phyloP scores from a whole-genome alignment of 2,888 invertebrate species.

The Cephus runcator region DNA sequence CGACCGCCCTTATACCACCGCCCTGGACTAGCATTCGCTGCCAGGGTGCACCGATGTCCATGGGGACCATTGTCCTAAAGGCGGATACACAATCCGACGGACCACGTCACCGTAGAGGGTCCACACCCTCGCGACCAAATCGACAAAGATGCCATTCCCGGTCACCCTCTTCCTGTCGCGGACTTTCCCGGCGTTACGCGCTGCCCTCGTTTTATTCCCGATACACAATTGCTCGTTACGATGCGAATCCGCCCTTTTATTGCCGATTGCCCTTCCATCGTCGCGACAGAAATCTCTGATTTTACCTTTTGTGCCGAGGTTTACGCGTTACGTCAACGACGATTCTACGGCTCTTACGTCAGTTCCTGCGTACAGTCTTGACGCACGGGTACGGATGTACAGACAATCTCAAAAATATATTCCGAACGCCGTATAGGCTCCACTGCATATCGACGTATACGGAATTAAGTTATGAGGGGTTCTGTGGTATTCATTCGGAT shows the following conservation, averaged over 20 bases:
- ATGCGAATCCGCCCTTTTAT: conserved; percentile 35
- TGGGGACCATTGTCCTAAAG: background rate
- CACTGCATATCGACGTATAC: background rate
- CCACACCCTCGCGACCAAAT: background rate
- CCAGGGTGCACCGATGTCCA: background rate
- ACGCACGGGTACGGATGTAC: background rate
- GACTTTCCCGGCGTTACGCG: background rate
- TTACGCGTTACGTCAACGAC: background rate
- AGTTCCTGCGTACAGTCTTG: background rate
- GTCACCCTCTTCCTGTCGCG: background rate
- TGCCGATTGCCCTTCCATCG: conserved; percentile 28
- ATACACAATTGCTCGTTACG: conserved; percentile 25
- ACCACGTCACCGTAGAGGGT: background rate
- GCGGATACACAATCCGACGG: background rate
- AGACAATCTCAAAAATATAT: background rate
- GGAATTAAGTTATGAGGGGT: too few relatives aligned
- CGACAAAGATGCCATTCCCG: background rate
- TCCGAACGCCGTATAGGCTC: background rate
- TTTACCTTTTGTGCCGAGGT: conserved; percentile 16
- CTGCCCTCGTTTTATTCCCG: conserved; percentile 1
- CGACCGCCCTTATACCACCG: background rate
- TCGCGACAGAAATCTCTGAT: conserved; percentile 28
- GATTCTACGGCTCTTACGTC: background rate
- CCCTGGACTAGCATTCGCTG: background rate
- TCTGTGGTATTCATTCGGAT: too few relatives aligned